phyloP scores from a whole-genome alignment of 2,797 vertebrate genomes.

The Esox lucius region DNA sequence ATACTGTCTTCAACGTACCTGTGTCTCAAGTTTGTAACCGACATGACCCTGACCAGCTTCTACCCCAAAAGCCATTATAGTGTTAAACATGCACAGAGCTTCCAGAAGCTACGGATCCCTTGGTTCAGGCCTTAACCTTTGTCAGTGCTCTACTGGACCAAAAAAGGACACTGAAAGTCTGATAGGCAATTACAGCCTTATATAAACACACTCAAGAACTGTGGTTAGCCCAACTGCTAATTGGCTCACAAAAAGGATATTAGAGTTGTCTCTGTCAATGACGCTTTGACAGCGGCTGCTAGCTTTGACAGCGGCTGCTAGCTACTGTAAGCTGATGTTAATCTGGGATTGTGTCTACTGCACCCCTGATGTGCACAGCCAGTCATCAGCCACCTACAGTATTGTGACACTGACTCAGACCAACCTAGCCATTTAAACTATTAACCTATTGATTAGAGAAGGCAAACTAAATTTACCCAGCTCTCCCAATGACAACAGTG shows the following conservation, averaged over 20 bases:
- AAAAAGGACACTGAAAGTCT: too few relatives aligned
- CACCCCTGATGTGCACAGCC: too few relatives aligned
- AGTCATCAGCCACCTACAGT: slow-evolving; percentile 47
- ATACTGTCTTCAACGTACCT: too few relatives aligned
- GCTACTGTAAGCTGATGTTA: neutral
- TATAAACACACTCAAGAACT: neutral
- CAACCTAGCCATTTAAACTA: slow-evolving; percentile 9
- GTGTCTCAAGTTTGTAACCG: too few relatives aligned
- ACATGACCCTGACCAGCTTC: too few relatives aligned
- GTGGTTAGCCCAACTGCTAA: neutral
- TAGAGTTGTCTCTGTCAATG: neutral
- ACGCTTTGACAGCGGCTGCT: neutral
- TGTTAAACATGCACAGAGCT: too few relatives aligned
- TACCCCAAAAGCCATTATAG: too few relatives aligned
- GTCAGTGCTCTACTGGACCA: neutral
- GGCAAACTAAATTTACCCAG: slow-evolving; percentile 19
- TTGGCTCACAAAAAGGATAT: neutral
- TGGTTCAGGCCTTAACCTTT: too few relatives aligned
- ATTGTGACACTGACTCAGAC: slow-evolving; percentile 52
- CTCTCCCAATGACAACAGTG: neutral
- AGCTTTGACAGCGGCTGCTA: neutral
- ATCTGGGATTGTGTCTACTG: too few relatives aligned
- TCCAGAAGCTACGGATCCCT: too few relatives aligned
- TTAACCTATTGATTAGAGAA: slow-evolving; percentile 22
- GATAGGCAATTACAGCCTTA: neutral